Percentiles rank a stretch among this genome's conserved stretches.
phyloP scores from a whole-genome alignment of 30 jellyfish, hydroid and myxozoan species.

The Turritopsis rubra region DNA sequence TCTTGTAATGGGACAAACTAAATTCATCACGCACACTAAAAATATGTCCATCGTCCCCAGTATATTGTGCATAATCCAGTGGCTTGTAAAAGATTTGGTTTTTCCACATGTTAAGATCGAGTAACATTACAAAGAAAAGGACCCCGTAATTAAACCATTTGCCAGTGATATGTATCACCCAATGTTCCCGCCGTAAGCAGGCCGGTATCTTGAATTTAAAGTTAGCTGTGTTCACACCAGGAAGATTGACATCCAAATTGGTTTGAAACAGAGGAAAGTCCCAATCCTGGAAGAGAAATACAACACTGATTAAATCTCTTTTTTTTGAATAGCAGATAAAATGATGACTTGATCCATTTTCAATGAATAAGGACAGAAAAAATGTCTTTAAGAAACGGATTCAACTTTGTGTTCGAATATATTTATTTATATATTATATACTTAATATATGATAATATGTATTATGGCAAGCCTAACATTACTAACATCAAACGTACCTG shows the following conservation, averaged over 20 bases:
- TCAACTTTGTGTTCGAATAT: not conserved
- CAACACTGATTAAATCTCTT: too few relatives aligned
- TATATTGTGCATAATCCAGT: constrained; percentile 70
- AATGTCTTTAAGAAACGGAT: too few relatives aligned
- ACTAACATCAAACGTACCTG: constrained; percentile 42
- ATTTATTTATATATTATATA: too few relatives aligned
- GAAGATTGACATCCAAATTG: constrained; percentile 72
- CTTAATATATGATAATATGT: too few relatives aligned
- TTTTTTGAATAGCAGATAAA: too few relatives aligned
- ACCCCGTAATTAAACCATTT: constrained; percentile 94
- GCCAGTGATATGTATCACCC: constrained; percentile 81
- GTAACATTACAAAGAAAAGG: constrained; percentile 64
- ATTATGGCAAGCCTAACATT: not conserved
- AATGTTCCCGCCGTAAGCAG: constrained; percentile 53
- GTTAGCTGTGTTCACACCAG: constrained; percentile 91
- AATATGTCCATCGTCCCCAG: constrained; percentile 77
- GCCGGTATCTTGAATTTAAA: constrained; percentile 60
- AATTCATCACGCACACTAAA: constrained; percentile 45
- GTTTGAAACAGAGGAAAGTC: constrained; percentile 80
- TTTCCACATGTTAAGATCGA: constrained; percentile 91
- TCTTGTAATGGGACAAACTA: constrained; percentile 42
- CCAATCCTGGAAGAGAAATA: constrained; percentile 55
- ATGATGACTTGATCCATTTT: too few relatives aligned
- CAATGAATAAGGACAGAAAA: too few relatives aligned
- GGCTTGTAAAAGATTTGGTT: constrained; percentile 87